A percentile compares a stretch with the other conserved stretches of the same genome.
phyloP scores from a whole-genome alignment of 1,140 invertebrate genomes.

The Triops longicaudatus region DNA sequence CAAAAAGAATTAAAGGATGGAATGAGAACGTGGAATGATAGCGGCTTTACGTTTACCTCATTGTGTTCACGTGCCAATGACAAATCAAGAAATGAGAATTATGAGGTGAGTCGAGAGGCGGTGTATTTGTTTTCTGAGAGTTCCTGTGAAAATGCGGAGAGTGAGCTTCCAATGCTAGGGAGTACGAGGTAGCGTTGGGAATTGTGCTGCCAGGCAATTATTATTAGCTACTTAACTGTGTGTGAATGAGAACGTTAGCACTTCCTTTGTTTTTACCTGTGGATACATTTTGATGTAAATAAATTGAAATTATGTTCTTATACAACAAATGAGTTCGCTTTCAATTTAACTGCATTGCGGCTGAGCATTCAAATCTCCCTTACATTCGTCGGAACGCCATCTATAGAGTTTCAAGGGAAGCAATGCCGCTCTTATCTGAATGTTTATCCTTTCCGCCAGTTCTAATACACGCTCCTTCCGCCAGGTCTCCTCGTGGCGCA shows the following conservation, averaged over 20 bases:
- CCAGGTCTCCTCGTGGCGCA: conserved; percentile 9
- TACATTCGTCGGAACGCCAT: too few relatives aligned
- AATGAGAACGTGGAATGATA: not conserved
- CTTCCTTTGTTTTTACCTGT: not conserved
- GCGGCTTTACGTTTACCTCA: conserved; percentile 7
- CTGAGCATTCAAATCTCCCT: too few relatives aligned
- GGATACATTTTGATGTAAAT: not conserved
- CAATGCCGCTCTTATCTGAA: not conserved
- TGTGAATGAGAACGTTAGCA: not conserved
- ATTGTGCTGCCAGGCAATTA: conserved; percentile 14
- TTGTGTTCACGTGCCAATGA: conserved; percentile 5
- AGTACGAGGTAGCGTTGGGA: not conserved
- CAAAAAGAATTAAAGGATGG: not conserved
- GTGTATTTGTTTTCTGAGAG: not conserved
- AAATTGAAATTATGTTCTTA: conserved; percentile 2
- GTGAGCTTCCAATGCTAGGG: not conserved
- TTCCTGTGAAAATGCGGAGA: not conserved
- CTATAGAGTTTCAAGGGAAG: not conserved
- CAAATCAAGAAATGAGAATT: not conserved
- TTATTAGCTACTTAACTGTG: conserved; percentile 3
- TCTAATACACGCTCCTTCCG: not conserved
- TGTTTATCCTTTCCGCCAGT: not conserved
- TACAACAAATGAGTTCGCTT: not conserved
- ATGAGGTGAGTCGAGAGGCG: not conserved
- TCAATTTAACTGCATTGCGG: too few relatives aligned